phyloP scores from a whole-genome alignment of 2,113 vertebrate genomes.

The Scytalopus superciliaris region DNA sequence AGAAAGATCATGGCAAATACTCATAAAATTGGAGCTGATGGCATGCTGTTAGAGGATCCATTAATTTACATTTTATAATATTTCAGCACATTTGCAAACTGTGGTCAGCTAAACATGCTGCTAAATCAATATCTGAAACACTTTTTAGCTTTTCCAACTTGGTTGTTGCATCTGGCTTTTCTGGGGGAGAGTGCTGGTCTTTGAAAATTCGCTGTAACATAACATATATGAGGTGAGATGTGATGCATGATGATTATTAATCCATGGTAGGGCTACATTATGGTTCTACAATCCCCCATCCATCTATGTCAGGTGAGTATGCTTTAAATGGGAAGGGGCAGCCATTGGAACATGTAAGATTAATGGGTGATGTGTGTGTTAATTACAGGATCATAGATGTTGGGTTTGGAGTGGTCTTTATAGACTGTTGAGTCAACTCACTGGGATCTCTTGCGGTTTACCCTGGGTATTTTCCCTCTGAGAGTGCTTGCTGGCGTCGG shows the following conservation, averaged over 20 bases:
- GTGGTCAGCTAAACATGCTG: not conserved
- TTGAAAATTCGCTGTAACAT: slow-evolving; percentile 29
- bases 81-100: slow-evolving; percentile 9
- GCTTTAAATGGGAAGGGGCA: slow-evolving; percentile 27
- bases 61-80: not conserved
- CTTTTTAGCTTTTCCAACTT: not conserved
- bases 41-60: not conserved
- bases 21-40: not conserved
- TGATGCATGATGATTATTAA: slow-evolving; percentile 49
- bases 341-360: slow-evolving; percentile 34
- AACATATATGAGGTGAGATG: slow-evolving; percentile 42
- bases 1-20: not conserved
- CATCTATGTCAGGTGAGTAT: slow-evolving; percentile 1
- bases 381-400: slow-evolving; percentile 37
- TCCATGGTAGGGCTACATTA: slow-evolving; percentile 9
- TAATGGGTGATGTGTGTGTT: slow-evolving; percentile 53
- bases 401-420: slow-evolving; percentile 16
- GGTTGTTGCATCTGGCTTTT: slow-evolving; percentile 1
- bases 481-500: not conserved
- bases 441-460: not conserved
- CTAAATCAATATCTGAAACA: slow-evolving; percentile 24
- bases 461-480: slow-evolving; percentile 25
- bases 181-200: not conserved
- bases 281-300: slow-evolving; percentile 9
- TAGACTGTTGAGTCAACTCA: slow-evolving; percentile 1